Conservation (phyloP, 2,888 invertebrate genomes). For the Halictus ligatus region DNA sequence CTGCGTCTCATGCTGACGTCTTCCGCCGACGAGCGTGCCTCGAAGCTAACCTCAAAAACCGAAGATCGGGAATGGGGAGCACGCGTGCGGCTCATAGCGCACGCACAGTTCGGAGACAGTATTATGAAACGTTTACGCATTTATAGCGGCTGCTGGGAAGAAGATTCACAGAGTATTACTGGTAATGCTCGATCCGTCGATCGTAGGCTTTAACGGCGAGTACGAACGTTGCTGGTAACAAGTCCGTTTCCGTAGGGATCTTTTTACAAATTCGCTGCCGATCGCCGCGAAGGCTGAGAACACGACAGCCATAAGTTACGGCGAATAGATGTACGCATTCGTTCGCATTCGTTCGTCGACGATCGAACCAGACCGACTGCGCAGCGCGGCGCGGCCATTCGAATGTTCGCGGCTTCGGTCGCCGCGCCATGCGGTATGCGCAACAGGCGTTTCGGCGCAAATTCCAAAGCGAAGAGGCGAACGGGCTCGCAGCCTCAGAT, state of each 20-base stretch:
- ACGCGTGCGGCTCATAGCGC: not conserved
- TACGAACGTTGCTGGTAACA: not conserved
- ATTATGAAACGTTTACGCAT: not conserved
- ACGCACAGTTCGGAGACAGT: not conserved
- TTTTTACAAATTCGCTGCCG: not conserved
- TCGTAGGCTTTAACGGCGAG: not conserved
- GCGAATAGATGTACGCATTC: too few relatives aligned
- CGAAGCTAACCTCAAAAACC: constrained; percentile 8
- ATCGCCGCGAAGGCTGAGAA: not conserved
- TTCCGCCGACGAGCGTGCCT: not conserved
- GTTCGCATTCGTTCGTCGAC: constrained; percentile 20
- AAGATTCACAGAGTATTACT: not conserved
- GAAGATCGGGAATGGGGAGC: not conserved
- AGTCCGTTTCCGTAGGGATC: not conserved
- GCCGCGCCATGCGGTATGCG: constrained; percentile 40
- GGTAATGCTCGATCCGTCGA: not conserved
- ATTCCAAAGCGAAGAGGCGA: constrained; percentile 58
- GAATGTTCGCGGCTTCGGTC: constrained; percentile 15
- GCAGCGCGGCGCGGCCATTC: constrained; percentile 24
- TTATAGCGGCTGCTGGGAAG: not conserved
- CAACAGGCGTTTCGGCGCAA: constrained; percentile 65
- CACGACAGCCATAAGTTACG: not conserved
- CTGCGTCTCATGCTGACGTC: not conserved
- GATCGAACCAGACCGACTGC: constrained; percentile 8
- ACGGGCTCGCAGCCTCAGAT: constrained; percentile 52